Evolutionary conservation across 2,888 invertebrate genomes (phyloP), one percentile per base, ranked within the genome.

Genomic region (Sarcophaga rosellei): DNA sequence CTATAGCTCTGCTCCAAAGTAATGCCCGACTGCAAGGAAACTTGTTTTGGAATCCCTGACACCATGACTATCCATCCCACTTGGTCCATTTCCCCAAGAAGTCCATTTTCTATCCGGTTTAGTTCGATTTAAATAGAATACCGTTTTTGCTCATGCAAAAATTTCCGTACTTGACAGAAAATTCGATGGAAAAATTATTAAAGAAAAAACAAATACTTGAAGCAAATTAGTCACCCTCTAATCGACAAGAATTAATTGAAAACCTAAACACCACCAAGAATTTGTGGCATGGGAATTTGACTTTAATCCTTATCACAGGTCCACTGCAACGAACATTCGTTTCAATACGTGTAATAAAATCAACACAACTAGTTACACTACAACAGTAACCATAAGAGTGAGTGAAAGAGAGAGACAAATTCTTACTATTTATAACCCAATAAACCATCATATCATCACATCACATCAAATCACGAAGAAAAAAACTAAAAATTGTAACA

Each of bases 231-330:
- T 84, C 75, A 85, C 81, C 85, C 85, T 85, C 75, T 69, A 69
- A 35, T 85, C 77, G 83, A 83, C 82, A 81, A 61, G 76, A 79
- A 61, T 63, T 77, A 80, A 81, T 87, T 73, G 68, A 69, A 74
- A 44, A 23, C 8, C 21, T 61, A 53, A 57, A 73, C 47, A 35
- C 17, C 25, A 47, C 61, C 2, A 44, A 10, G 21, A 61, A 23
- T 70, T 69, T 76, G 68, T 61, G 81, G 84, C 89, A 84, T 91
- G 92, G 89, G 92, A 92, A 91, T 89, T 75, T 81, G 74, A 74
- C 61, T n/a, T 69, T 91, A 91, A 92, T 91, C 91, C 88, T 21
- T 88, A 89, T 91, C 91, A 90, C 92, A 92, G 88, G 66, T 61
- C 70, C 88, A 86, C 70, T 79, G 66, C 65, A 85, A 87, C 85